phyloP scores from a whole-genome alignment of 2,113 vertebrate species.

The Daboia siamensis region DNA sequence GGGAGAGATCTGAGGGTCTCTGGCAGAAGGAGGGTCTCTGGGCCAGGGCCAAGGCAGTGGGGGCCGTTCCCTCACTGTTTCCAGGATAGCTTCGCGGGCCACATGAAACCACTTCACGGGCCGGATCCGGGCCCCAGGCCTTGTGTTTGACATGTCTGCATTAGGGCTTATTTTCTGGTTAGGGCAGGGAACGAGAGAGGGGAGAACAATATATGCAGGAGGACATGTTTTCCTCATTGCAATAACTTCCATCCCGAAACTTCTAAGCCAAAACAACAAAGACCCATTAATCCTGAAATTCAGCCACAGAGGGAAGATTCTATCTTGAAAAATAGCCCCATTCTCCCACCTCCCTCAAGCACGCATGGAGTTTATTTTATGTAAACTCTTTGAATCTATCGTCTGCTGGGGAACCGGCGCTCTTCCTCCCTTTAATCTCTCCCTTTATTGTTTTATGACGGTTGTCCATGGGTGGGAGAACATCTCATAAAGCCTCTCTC shows the following conservation, averaged over 20 bases:
- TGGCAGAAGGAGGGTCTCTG: too few species aligned
- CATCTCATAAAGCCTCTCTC: constrained; percentile 64
- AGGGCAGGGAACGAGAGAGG: background rate
- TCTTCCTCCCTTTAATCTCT: constrained; percentile 66
- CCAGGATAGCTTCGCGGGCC: too few species aligned
- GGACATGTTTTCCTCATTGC: background rate
- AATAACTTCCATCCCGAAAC: background rate
- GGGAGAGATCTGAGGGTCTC: too few species aligned
- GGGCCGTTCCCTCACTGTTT: too few species aligned
- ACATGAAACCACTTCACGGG: too few species aligned
- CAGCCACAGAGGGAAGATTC: background rate
- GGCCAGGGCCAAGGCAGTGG: too few species aligned
- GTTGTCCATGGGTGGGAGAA: constrained; percentile 38
- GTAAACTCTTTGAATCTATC: constrained; percentile 69
- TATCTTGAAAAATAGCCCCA: constrained; percentile 9
- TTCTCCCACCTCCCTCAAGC: background rate
- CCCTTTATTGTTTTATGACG: constrained; percentile 66
- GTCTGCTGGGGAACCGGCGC: constrained; percentile 60
- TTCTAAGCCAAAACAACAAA: background rate
- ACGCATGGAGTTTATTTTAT: constrained; percentile 55
- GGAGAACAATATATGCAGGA: background rate
- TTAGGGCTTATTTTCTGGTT: too few species aligned
- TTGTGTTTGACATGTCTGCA: too few species aligned
- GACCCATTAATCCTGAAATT: background rate
- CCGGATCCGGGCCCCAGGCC: too few species aligned